Evolutionary conservation across 2,888 invertebrate species (phyloP).

Genomic region (Dioctria rufipes): DNA sequence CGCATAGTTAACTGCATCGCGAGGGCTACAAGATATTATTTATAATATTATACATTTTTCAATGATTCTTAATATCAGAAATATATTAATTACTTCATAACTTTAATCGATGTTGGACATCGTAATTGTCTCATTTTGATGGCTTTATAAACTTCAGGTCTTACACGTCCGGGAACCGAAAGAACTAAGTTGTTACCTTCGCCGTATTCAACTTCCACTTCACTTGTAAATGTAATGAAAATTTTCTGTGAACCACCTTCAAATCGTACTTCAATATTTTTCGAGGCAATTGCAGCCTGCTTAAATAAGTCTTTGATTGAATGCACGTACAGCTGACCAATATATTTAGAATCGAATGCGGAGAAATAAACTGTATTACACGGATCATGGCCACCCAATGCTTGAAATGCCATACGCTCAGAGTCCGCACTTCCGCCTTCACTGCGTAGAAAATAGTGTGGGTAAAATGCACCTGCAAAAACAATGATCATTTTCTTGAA

Average conservation of each 20-base stretch:
- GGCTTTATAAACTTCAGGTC: constrained; percentile 81
- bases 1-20: constrained; percentile 73
- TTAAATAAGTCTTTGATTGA: constrained; percentile 76
- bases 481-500: background rate
- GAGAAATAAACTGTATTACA: constrained; percentile 81
- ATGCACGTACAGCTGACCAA: constrained; percentile 79
- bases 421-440: constrained; percentile 73
- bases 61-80: too few relatives aligned
- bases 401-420: constrained; percentile 78
- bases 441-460: constrained; percentile 85
- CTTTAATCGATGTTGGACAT: constrained; percentile 61
- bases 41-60: background rate
- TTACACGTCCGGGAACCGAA: constrained; percentile 76
- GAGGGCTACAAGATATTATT: constrained; percentile 67
- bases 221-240: constrained; percentile 77
- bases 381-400: constrained; percentile 83
- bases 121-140: constrained; percentile 78
- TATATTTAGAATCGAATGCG: constrained; percentile 77
- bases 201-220: constrained; percentile 63
- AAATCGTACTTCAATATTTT: constrained; percentile 69
- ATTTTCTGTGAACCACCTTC: constrained; percentile 75
- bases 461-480: constrained; percentile 83
- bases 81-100: constrained; percentile 67
- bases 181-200: constrained; percentile 66
- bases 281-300: constrained; percentile 69